Evolutionary conservation across 2,888 invertebrate genomes (phyloP), one percentile per base, ranked within the genome.

Genomic region (Tuta absoluta): DNA sequence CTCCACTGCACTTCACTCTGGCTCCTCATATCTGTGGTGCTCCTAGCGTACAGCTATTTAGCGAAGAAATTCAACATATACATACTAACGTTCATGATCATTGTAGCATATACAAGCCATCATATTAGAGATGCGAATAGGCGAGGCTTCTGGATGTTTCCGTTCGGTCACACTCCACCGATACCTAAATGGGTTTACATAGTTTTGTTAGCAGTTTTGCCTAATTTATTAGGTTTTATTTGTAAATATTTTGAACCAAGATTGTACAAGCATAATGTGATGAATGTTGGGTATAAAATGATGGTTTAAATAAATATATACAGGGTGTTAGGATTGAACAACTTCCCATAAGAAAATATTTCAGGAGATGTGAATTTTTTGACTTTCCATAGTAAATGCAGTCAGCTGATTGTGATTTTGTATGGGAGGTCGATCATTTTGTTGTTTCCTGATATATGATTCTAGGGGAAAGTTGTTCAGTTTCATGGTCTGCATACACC

Each of bases 1-100:
- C 81, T 91, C 65, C 91, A 91, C 60, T 87, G 88, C 66, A 85
- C 89, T 0, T 79, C 87, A 0, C 78, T 88, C 33, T 88, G 85
- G 81, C 41, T 86, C 0, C 23, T 81, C 0, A 1, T 86, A 0
- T 78, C 84, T 0, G 21, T 66, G 0, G 1, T 75, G 1, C 65
- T 85, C 0, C 63, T 87, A 0, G 0, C 71, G 0, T 87, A 83
- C 51, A 82, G 87, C 59, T 78, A 80, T 58, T 2, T 80, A n/a
- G 66, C 68, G 14, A 84, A 74, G 45, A 85, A 81, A 70, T 21
- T 78, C 0, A 82, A 87, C 51, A 62, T 85, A 8, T 86, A 79
- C 38, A 63, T 81, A 0, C n/a, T 85, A 0, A 73, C 79, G 0
- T 86, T 79, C 63, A 91, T 88, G 86, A 11, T 86, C 0, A 68